Percentiles rank a stretch among this genome's conserved stretches.
These are phyloP conservation scores for Platyura marginata DNA, from an alignment of 1,140 invertebrate genomes.

Conservation along the genomic window DNA sequence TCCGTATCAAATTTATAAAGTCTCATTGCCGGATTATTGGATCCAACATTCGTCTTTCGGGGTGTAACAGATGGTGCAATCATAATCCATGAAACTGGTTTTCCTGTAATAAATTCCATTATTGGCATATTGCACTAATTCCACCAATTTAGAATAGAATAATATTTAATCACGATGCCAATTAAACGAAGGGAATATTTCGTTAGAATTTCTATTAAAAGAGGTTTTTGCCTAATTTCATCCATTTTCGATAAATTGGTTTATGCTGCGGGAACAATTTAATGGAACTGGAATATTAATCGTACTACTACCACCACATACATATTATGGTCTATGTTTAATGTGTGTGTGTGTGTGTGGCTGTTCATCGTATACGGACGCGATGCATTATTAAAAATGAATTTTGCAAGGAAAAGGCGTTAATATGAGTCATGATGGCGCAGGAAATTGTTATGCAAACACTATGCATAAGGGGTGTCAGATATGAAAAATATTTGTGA, in stretches of 20 bases:
- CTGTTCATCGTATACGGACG: too few relatives aligned
- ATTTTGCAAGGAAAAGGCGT: neutral
- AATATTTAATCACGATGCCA: too few relatives aligned
- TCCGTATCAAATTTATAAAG: slow-evolving; percentile 76
- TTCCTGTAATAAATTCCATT: slow-evolving; percentile 28
- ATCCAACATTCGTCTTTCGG: slow-evolving; percentile 43
- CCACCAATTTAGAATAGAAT: too few relatives aligned
- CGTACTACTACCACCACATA: too few relatives aligned
- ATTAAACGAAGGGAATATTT: too few relatives aligned
- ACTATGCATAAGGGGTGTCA: neutral
- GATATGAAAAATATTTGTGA: neutral
- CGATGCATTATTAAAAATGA: neutral
- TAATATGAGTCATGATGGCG: neutral
- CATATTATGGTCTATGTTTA: too few relatives aligned
- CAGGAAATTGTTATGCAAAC: neutral
- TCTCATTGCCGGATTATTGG: slow-evolving; percentile 75
- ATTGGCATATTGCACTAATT: slow-evolving; percentile 1
- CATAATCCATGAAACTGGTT: slow-evolving; percentile 66
- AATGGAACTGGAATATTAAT: too few relatives aligned
- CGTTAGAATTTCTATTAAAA: too few relatives aligned
- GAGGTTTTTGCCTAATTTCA: too few relatives aligned
- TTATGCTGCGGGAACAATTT: too few relatives aligned
- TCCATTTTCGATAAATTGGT: too few relatives aligned
- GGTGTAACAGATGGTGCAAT: slow-evolving; percentile 74
- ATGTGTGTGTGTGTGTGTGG: too few relatives aligned